A percentile compares a stretch with the other conserved stretches of the same genome.
Conservation (phyloP, 1,140 invertebrate genomes). For the Ceratoteleas bidentatus region DNA sequence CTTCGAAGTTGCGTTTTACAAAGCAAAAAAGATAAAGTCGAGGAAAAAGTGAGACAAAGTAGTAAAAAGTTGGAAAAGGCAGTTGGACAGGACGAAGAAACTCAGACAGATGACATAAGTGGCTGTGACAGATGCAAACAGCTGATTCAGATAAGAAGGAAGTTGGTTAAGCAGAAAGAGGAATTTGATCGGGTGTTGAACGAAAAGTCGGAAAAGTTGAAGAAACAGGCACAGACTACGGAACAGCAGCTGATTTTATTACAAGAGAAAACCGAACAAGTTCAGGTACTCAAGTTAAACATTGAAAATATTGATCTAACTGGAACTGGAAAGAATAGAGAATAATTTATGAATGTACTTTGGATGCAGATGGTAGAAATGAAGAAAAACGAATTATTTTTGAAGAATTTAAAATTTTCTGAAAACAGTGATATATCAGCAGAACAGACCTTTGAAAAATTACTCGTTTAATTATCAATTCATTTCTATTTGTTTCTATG, state of each 20-base stretch:
- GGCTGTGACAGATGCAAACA: constrained; percentile 56
- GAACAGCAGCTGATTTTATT: constrained; percentile 73
- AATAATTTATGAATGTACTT: no score
- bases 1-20: constrained; percentile 51
- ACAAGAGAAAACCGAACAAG: constrained; percentile 74
- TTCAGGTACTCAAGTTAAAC: no score
- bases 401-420: no score
- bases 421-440: no score
- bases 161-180: constrained; percentile 74
- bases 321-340: no score
- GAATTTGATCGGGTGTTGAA: constrained; percentile 68
- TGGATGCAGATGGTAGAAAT: no score
- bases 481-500: no score
- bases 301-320: no score
- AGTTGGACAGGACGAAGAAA: constrained; percentile 41
- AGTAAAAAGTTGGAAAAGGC: constrained; percentile 2
- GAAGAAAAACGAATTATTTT: no score
- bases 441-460: no score
- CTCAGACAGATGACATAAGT: constrained; percentile 52
- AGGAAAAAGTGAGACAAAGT: constrained; percentile 12
- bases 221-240: constrained; percentile 66
- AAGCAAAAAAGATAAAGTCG: constrained; percentile 19
- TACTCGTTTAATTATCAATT: no score
- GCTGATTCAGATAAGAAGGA: constrained; percentile 68
- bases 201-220: constrained; percentile 73